These are phyloP conservation scores for Myrmecophaga tridactyla DNA, from an alignment of 2,113 vertebrate genomes.

Conservation along the genomic window DNA sequence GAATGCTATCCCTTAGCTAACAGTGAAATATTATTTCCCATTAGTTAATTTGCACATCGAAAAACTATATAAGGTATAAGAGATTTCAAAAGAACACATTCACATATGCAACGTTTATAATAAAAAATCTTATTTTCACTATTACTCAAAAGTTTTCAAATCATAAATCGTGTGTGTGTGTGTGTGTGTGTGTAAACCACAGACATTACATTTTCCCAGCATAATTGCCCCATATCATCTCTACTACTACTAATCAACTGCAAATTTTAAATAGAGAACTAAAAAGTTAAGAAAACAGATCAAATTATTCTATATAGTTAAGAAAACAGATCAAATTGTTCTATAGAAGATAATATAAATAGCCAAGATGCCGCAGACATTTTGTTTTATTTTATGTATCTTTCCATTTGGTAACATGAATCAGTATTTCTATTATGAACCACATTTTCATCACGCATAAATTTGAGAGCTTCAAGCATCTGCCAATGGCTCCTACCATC, in stretches of 20 bases:
- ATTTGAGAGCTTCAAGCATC: neutral
- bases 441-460: neutral
- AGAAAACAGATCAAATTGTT: neutral
- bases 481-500: neutral
- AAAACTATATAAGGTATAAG: neutral
- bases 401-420: neutral
- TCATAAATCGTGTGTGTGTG: neutral
- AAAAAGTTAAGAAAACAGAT: neutral
- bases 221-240: neutral
- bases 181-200: neutral
- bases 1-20: neutral
- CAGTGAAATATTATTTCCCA: neutral
- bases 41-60: neutral
- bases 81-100: neutral
- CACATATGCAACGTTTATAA: neutral
- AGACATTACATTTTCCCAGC: neutral
- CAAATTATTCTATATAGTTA: neutral
- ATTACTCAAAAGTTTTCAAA: neutral
- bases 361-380: neutral
- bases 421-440: neutral
- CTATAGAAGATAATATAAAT: neutral
- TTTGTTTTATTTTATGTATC: neutral
- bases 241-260: neutral
- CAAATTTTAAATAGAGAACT: neutral
- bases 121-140: neutral